These are phyloP conservation scores for Pecten maximus DNA, from an alignment of 2,888 invertebrate species.

Conservation along the genomic window DNA sequence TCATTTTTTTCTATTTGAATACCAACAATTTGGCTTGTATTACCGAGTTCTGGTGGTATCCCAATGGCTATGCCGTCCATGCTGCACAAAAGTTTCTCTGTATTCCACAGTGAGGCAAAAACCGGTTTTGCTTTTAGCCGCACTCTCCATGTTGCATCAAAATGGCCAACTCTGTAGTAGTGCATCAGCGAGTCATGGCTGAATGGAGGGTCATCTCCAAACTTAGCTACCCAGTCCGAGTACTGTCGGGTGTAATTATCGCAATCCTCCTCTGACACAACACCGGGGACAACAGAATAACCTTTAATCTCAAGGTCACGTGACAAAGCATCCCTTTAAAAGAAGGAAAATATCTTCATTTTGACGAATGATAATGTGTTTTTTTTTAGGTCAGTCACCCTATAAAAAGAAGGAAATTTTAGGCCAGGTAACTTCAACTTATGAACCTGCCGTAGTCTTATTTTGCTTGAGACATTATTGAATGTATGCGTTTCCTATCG, in stretches of 20 bases:
- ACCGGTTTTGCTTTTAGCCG: constrained; percentile 63
- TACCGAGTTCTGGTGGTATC: constrained; percentile 67
- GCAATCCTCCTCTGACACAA: constrained; percentile 55
- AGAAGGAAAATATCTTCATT: too few relatives aligned
- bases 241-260: constrained; percentile 57
- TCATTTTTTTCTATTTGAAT: too few relatives aligned
- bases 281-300: constrained; percentile 59
- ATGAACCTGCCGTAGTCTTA: too few relatives aligned
- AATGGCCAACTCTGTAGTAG: constrained; percentile 55
- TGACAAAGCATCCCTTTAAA: background rate
- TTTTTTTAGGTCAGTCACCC: too few relatives aligned
- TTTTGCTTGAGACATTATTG: too few relatives aligned
- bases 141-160: constrained; percentile 65
- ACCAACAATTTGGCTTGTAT: too few relatives aligned
- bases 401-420: too few relatives aligned
- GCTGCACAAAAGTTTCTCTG: constrained; percentile 72
- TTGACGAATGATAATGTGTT: too few relatives aligned
- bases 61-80: constrained; percentile 71
- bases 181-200: constrained; percentile 45
- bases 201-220: constrained; percentile 51
- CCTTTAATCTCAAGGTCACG: constrained; percentile 60
- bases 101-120: constrained; percentile 70
- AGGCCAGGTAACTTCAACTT: too few relatives aligned
- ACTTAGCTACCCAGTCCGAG: constrained; percentile 57
- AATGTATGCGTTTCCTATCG: too few relatives aligned